Evolutionary conservation across 2,113 vertebrate genomes (phyloP).

Genomic region (Actenoides hombroni): DNA sequence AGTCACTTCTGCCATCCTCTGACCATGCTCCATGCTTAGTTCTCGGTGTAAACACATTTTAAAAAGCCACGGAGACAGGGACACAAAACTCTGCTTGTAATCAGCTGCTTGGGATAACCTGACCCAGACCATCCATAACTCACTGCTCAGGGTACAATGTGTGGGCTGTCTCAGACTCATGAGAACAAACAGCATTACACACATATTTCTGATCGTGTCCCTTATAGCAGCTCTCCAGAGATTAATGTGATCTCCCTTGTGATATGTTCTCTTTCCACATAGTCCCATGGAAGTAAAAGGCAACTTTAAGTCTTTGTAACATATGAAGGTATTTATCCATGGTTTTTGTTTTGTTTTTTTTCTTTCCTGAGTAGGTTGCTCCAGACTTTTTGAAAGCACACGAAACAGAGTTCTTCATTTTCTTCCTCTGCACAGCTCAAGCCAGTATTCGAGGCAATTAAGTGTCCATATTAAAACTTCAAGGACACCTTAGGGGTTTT

Average conservation of each 20-base stretch:
- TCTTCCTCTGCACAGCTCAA: not conserved
- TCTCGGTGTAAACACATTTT: not conserved
- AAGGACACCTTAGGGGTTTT: not conserved
- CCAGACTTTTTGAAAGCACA: not conserved
- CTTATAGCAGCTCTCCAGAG: not conserved
- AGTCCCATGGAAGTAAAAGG: not conserved
- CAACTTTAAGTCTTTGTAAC: not conserved
- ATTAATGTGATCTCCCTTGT: not conserved
- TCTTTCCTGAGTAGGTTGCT: not conserved
- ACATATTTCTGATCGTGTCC: not conserved
- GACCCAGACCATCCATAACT: not conserved
- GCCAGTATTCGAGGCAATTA: not conserved
- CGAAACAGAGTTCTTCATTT: not conserved
- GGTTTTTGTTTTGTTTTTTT: not conserved
- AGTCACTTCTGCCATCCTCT: not conserved
- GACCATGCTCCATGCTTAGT: not conserved
- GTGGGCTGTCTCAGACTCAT: not conserved
- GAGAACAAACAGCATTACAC: not conserved
- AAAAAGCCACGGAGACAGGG: not conserved
- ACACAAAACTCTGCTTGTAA: not conserved
- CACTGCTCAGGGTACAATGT: not conserved
- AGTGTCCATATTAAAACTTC: not conserved
- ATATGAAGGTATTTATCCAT: not conserved
- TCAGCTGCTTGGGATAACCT: not conserved
- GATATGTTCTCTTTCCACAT: not conserved